Percentiles rank a stretch among this genome's conserved stretches.
Conservation (phyloP, 2,113 vertebrate genomes). For the Hemicordylus capensis region DNA sequence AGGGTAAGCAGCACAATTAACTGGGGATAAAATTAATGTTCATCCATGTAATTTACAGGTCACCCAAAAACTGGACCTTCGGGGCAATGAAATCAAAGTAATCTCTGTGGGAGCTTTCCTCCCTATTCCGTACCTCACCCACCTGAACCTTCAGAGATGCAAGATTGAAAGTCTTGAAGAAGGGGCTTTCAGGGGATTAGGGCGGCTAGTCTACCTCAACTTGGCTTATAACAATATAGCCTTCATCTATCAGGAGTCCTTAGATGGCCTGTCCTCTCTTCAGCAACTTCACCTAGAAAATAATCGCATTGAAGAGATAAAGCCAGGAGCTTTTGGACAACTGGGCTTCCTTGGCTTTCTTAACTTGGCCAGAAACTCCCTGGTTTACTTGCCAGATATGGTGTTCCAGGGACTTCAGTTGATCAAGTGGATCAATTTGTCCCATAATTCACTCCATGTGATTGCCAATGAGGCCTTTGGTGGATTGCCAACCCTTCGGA, state of each 20-base stretch:
- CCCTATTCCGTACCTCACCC: constrained; percentile 84
- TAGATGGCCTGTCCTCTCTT: constrained; percentile 88
- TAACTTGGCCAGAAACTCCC: constrained; percentile 84
- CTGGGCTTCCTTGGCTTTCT: constrained; percentile 88
- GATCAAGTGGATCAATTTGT: constrained; percentile 87
- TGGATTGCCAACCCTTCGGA: constrained; percentile 83
- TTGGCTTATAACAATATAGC: constrained; percentile 87
- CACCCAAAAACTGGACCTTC: constrained; percentile 88
- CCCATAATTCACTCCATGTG: constrained; percentile 90
- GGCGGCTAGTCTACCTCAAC: constrained; percentile 88
- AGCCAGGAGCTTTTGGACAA: constrained; percentile 87
- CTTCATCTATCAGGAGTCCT: constrained; percentile 89
- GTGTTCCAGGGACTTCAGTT: constrained; percentile 91
- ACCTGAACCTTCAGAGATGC: constrained; percentile 86
- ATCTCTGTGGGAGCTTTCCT: constrained; percentile 80
- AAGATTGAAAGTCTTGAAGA: constrained; percentile 85
- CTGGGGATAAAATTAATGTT: not conserved
- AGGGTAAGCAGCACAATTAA: not conserved
- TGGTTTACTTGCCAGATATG: constrained; percentile 93
- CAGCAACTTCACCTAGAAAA: constrained; percentile 84
- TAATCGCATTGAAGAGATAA: constrained; percentile 91
- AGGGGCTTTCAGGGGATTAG: constrained; percentile 89
- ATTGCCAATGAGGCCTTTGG: constrained; percentile 88
- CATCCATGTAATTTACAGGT: constrained; percentile 69
- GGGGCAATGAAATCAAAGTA: constrained; percentile 79